Conservation (phyloP, 2,797 vertebrate species). For the Strix occidentalis region DNA sequence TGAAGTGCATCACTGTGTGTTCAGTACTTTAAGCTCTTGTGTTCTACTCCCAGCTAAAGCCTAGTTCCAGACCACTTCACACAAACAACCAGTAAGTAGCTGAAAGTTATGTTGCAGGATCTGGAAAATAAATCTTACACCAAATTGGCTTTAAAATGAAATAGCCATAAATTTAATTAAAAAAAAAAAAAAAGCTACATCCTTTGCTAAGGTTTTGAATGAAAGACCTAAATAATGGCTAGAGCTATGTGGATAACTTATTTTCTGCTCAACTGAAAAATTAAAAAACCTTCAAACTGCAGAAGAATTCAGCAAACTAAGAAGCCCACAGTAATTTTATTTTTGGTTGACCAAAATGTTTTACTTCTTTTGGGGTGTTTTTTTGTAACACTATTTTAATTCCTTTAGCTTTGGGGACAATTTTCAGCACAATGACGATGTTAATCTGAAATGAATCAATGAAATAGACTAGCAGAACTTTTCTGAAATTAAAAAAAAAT, state of each 20-base stretch:
- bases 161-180: neutral
- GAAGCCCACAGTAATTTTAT: neutral
- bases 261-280: neutral
- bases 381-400: neutral
- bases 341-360: neutral
- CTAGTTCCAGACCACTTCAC: neutral
- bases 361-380: neutral
- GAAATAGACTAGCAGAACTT: neutral
- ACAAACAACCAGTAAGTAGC: neutral
- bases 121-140: conserved; percentile 3
- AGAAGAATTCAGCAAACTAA: neutral
- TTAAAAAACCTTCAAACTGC: neutral
- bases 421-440: neutral
- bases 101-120: neutral
- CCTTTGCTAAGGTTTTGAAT: neutral
- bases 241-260: neutral
- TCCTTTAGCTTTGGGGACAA: neutral
- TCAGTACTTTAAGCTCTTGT: neutral
- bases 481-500: neutral
- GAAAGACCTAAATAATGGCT: neutral
- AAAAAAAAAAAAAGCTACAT: neutral
- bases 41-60: neutral
- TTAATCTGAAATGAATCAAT: neutral
- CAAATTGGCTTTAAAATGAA: neutral
- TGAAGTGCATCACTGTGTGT: neutral